Evolutionary conservation across 2,797 vertebrate species (phyloP).

Genomic region (Odontamblyopus lacepedii): DNA sequence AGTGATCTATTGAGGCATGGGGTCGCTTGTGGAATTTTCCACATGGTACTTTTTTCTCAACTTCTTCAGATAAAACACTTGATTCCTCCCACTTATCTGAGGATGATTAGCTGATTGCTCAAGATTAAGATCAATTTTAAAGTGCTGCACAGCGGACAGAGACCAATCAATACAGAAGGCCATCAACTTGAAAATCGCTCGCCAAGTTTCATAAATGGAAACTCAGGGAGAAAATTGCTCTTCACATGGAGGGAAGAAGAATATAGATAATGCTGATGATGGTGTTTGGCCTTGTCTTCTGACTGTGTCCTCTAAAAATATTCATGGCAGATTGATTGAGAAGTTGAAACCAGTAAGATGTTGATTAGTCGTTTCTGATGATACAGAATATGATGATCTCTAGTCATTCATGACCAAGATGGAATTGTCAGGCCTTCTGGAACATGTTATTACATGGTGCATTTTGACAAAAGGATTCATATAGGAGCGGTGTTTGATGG

Average conservation of each 20-base stretch:
- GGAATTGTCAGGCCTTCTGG: background rate
- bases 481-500: background rate
- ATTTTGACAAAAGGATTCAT: background rate
- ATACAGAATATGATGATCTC: background rate
- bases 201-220: slow-evolving; percentile 33
- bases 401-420: background rate
- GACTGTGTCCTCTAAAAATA: slow-evolving; percentile 35
- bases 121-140: slow-evolving; percentile 38
- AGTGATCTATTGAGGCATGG: slow-evolving; percentile 23
- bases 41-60: slow-evolving; percentile 2
- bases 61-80: slow-evolving; percentile 10
- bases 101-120: slow-evolving; percentile 32
- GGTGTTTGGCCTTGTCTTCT: slow-evolving; percentile 31
- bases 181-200: slow-evolving; percentile 20
- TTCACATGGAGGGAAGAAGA: slow-evolving; percentile 23
- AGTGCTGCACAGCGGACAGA: slow-evolving; percentile 15
- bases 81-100: slow-evolving; percentile 28
- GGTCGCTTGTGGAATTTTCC: slow-evolving; percentile 47
- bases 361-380: background rate
- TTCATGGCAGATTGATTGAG: slow-evolving; percentile 51
- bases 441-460: background rate
- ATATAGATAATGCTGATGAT: slow-evolving; percentile 36
- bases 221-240: slow-evolving; percentile 25
- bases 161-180: slow-evolving; percentile 31
- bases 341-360: slow-evolving; percentile 23